Evolutionary conservation across 2,888 invertebrate genomes (phyloP).

Genomic region (Drosophila ezoana): DNA sequence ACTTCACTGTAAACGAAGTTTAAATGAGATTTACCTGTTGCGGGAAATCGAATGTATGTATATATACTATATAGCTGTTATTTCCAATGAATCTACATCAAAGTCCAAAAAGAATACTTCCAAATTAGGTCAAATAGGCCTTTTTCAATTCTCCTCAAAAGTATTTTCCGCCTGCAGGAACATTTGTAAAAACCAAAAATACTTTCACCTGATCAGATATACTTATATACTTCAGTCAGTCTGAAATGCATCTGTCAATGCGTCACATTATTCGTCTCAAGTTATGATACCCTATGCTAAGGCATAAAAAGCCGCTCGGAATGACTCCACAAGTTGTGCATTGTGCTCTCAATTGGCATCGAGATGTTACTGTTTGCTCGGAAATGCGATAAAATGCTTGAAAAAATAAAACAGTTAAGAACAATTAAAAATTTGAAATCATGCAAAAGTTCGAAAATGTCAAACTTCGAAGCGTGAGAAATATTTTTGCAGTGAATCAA

Average conservation of each 20-base stretch:
- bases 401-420: conserved; percentile 76
- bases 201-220: not conserved
- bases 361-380: conserved; percentile 36
- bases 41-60: too few relatives aligned
- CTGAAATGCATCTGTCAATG: not conserved
- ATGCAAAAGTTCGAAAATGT: conserved; percentile 85
- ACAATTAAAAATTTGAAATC: conserved; percentile 83
- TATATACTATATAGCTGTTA: too few relatives aligned
- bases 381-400: conserved; percentile 23
- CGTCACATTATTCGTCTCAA: not conserved
- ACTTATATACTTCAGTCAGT: not conserved
- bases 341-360: conserved; percentile 55
- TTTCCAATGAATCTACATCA: too few relatives aligned
- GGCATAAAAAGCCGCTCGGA: not conserved
- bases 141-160: too few relatives aligned
- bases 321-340: conserved; percentile 29
- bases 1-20: too few relatives aligned
- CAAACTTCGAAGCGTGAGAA: conserved; percentile 85
- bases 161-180: too few relatives aligned
- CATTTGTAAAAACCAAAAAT: not conserved
- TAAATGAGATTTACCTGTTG: too few relatives aligned
- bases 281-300: not conserved
- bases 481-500: conserved; percentile 79
- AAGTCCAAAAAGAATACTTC: too few relatives aligned
- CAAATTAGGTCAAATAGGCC: too few relatives aligned